Evolutionary conservation across 2,797 vertebrate genomes (phyloP), one percentile per base, ranked within the genome.

Genomic region (Heliangelus exortis): DNA sequence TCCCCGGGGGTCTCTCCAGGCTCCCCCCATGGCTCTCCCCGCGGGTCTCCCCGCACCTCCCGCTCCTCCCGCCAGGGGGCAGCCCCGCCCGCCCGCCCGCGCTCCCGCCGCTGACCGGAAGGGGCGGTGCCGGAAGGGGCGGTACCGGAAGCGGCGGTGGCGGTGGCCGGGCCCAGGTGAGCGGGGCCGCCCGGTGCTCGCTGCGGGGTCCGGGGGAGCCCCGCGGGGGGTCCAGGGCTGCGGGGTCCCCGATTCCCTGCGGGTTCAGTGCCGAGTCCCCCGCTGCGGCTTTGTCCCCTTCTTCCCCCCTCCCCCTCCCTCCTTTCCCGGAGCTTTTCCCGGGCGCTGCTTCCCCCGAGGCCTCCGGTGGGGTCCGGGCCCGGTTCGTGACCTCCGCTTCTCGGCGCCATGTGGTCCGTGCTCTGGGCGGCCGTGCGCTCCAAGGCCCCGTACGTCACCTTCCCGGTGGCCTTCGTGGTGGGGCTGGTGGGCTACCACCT

Each of bases 391-490:
- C 54, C 63, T 62, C 29, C 55, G 78, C 31, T 3, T 53, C 25
- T 55, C 67, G 92, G 61, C 96, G 92, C 94, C 97, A 99, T 99
- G 99, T 99, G 98, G 99, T 98, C 99, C 48, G 55, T 99, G 34
- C 4, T 99, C 9, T 99, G 98, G 99, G 97, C 97, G 5, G 97
- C 98, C 36, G 75, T 98, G 89, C 98, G 99, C 86, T 98, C 98
- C 92, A 99, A 99, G n/a, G 99, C 98, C 20, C 99, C 99, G 2
- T 99, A 99, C 20, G 95, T 99, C 95, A 99, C 99, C 55, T 99
- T 99, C 97, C 99, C 99, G 1, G 98, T 99, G 93, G 99, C 99
- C 85, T 98, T 99, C 28, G 99, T 99, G 97, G 99, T 99, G 4
- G 99, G 99, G 84, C 98, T 98, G 9, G 99, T 99, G 96, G 99